These are phyloP conservation scores for Eupelmus urozonus DNA, from an alignment of 2,888 invertebrate genomes.

Conservation along the genomic window DNA sequence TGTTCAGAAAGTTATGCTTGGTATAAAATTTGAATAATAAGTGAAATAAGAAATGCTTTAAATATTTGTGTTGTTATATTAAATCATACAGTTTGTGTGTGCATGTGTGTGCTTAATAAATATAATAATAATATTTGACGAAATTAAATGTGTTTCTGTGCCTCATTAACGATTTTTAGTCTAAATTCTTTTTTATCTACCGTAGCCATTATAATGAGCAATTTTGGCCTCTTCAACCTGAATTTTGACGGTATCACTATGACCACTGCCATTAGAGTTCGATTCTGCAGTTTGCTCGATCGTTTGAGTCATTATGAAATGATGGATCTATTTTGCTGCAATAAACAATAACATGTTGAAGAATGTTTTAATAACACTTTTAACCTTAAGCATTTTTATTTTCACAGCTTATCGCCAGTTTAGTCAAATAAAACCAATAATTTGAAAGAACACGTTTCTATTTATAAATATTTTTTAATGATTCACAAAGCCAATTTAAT, in stretches of 20 bases:
- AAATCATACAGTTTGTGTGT: too few species aligned
- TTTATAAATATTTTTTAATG: too few species aligned
- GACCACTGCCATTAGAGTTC: constrained; percentile 14
- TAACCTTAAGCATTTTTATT: too few species aligned
- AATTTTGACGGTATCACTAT: constrained; percentile 63
- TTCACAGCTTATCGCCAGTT: too few species aligned
- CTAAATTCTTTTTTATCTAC: constrained; percentile 25
- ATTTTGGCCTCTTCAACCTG: constrained; percentile 62
- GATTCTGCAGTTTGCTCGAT: constrained; percentile 25
- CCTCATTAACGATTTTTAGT: neutral
- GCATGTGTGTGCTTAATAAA: neutral
- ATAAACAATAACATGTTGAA: constrained; percentile 6
- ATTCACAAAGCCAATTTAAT: too few species aligned
- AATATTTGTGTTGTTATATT: too few species aligned
- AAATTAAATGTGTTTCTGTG: neutral
- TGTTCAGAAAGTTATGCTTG: too few species aligned
- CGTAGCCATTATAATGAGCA: constrained; percentile 41
- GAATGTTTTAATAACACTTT: too few species aligned
- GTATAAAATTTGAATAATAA: too few species aligned
- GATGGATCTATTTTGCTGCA: neutral
- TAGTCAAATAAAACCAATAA: too few species aligned
- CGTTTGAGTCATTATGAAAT: constrained; percentile 26
- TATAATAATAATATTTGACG: neutral
- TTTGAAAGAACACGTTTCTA: too few species aligned
- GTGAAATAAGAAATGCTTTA: too few species aligned